Evolutionary conservation across 2,113 vertebrate genomes (phyloP).

Genomic region (Notarius lentiginosus): DNA sequence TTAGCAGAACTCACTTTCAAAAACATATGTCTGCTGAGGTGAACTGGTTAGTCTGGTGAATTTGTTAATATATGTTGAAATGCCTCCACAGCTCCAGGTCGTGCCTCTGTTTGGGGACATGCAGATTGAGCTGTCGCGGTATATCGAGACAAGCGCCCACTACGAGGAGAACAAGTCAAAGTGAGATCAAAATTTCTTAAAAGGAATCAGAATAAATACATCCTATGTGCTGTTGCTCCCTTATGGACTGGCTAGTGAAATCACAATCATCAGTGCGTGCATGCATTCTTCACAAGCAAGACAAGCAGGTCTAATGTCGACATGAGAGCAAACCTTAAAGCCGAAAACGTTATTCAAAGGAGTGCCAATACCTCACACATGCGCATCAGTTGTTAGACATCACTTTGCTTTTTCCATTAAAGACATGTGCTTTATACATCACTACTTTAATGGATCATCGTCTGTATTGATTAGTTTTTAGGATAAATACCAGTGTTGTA

Average conservation of each 20-base stretch:
- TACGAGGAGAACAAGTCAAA: slow-evolving; percentile 99
- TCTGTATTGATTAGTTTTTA: background rate
- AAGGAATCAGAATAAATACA: background rate
- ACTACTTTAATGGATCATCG: background rate
- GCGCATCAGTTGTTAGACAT: background rate
- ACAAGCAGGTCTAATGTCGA: background rate
- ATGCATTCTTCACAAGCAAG: background rate
- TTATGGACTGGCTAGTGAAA: background rate
- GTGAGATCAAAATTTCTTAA: slow-evolving; percentile 73
- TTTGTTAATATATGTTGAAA: background rate
- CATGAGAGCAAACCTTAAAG: background rate
- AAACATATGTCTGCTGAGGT: background rate
- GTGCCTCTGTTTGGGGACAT: slow-evolving; percentile 98
- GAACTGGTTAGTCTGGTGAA: background rate
- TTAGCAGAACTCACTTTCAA: background rate
- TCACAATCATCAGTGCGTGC: background rate
- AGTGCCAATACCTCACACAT: background rate
- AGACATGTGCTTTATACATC: background rate
- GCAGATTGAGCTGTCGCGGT: slow-evolving; percentile 99
- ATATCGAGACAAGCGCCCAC: slow-evolving; percentile 99
- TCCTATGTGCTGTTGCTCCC: background rate
- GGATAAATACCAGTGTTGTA: too few relatives aligned
- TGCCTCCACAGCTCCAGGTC: slow-evolving; percentile 89
- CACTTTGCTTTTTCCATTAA: background rate
- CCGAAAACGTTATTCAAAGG: background rate